phyloP scores from a whole-genome alignment of 1,140 invertebrate genomes.

The Potamilus streckersoni region DNA sequence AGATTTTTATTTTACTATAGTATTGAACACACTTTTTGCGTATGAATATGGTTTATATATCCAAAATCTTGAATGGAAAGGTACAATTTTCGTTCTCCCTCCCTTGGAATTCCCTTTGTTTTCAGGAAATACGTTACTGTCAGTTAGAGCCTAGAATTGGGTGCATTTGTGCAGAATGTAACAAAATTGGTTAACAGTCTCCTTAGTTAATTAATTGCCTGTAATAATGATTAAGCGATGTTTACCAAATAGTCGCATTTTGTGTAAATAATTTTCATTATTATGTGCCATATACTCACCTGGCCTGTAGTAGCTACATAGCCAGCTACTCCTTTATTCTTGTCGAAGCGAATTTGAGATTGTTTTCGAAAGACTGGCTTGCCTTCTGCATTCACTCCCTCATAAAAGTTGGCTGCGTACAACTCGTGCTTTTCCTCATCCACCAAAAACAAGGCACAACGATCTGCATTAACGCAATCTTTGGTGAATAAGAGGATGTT shows the following conservation, averaged over 20 bases:
- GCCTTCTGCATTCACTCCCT: constrained; percentile 67
- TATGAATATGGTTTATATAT: not conserved
- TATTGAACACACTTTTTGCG: too few species aligned
- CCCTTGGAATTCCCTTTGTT: not conserved
- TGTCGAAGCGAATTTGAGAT: constrained; percentile 78
- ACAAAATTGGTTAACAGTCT: not conserved
- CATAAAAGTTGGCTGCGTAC: constrained; percentile 83
- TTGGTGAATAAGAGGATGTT: constrained; percentile 82
- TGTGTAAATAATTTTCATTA: not conserved
- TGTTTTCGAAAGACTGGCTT: constrained; percentile 42
- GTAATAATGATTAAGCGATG: not conserved
- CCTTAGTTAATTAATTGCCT: not conserved
- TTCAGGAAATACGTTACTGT: not conserved
- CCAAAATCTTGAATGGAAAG: not conserved
- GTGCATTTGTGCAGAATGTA: not conserved
- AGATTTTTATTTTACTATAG: too few species aligned
- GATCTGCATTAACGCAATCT: constrained; percentile 80
- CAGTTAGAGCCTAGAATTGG: not conserved
- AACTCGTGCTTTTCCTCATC: constrained; percentile 77
- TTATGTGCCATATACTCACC: constrained; percentile 9
- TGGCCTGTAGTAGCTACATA: constrained; percentile 93
- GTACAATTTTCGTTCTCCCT: too few species aligned
- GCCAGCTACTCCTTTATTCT: constrained; percentile 95
- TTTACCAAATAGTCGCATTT: not conserved
- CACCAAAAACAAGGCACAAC: constrained; percentile 80